phyloP scores from a whole-genome alignment of 1,140 invertebrate genomes.

The Oncopodura yosiiana region DNA sequence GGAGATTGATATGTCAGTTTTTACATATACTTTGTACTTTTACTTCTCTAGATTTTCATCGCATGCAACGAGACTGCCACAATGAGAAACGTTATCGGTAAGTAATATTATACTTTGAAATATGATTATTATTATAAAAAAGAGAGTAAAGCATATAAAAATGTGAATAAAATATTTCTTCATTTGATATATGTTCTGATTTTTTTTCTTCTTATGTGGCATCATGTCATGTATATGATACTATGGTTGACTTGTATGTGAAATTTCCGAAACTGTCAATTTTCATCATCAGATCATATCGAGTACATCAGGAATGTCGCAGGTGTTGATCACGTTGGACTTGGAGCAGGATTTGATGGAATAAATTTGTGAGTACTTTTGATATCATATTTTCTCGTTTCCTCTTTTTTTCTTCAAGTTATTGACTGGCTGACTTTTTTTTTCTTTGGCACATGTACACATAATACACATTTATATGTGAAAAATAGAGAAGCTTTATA shows the following conservation, averaged over 20 bases:
- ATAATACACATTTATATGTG: no score
- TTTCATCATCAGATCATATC: slow-evolving; percentile 62
- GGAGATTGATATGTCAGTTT: no score
- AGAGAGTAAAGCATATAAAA: no score
- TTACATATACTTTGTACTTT: no score
- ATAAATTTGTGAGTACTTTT: slow-evolving; percentile 79
- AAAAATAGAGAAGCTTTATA: no score
- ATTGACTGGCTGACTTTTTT: no score
- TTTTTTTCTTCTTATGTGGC: not conserved
- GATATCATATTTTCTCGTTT: no score
- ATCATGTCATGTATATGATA: not conserved
- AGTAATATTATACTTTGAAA: slow-evolving; percentile 35
- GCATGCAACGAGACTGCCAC: slow-evolving; percentile 39
- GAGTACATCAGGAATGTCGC: slow-evolving; percentile 71
- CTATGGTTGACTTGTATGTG: no score
- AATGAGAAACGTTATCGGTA: slow-evolving; percentile 45
- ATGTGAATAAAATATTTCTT: no score
- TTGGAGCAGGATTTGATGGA: slow-evolving; percentile 80
- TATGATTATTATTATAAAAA: not conserved
- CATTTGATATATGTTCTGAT: not conserved
- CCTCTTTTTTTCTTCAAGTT: no score
- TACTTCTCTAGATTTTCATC: no score
- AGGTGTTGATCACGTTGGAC: slow-evolving; percentile 75
- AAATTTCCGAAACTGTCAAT: not conserved
- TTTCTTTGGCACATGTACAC: no score